Evolutionary conservation across 2,888 invertebrate species (phyloP).

Genomic region (Clunio marinus): DNA sequence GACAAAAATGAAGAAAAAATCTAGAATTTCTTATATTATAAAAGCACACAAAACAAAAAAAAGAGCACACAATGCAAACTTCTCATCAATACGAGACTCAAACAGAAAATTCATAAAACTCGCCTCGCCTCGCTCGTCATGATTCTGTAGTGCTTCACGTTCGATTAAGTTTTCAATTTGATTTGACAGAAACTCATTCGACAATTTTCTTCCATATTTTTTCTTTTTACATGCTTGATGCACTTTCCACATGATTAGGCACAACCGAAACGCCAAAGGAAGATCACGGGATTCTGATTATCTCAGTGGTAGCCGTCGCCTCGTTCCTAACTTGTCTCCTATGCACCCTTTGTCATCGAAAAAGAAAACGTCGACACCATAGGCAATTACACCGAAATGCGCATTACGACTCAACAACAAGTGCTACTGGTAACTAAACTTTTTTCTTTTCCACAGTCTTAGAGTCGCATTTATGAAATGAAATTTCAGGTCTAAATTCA

Average conservation of each 20-base stretch:
- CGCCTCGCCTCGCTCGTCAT: background rate
- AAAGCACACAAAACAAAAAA: background rate
- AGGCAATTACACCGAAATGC: conserved; percentile 51
- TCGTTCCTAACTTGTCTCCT: conserved; percentile 55
- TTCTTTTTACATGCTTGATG: background rate
- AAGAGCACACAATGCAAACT: background rate
- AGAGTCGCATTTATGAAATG: too few relatives aligned
- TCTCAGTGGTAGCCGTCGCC: conserved; percentile 52
- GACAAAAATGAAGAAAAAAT: too few relatives aligned
- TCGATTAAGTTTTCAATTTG: background rate
- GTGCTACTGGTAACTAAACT: conserved; percentile 49
- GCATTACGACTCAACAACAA: conserved; percentile 52
- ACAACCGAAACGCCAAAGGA: conserved; percentile 52
- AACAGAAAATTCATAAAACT: background rate
- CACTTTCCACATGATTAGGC: conserved; percentile 43
- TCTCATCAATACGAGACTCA: too few relatives aligned
- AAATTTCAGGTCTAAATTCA: conserved; percentile 48
- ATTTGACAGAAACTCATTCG: background rate
- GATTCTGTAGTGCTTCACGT: conserved; percentile 14
- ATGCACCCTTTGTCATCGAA: conserved; percentile 54
- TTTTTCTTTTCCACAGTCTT: too few relatives aligned
- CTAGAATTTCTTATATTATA: background rate
- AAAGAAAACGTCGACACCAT: conserved; percentile 52
- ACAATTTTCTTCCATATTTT: background rate
- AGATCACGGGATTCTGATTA: conserved; percentile 53